Conservation (phyloP, 2,113 vertebrate genomes). For the Vulpes ferrilata region DNA sequence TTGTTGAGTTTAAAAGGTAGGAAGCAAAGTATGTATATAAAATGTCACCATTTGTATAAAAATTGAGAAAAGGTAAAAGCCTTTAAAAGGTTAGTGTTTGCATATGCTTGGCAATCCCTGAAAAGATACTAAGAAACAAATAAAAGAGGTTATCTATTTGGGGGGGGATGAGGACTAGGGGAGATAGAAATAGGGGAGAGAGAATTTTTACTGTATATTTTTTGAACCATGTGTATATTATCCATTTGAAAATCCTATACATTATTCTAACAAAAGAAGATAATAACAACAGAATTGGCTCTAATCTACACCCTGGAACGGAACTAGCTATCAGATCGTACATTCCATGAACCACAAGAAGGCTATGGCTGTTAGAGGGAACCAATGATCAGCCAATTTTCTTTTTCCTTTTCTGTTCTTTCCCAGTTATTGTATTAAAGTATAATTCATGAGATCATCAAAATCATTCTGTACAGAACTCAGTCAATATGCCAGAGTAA, state of each 20-base stretch:
- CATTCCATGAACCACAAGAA: neutral
- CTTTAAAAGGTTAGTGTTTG: neutral
- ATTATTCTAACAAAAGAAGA: neutral
- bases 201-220: neutral
- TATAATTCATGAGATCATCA: constrained; percentile 34
- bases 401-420: neutral
- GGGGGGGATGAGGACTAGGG: neutral
- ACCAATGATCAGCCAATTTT: neutral
- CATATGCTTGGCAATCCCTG: neutral
- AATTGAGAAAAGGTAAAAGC: neutral
- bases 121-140: neutral
- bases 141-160: neutral
- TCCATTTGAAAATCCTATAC: neutral
- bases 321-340: neutral
- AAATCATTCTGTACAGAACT: neutral
- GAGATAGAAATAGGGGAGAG: neutral
- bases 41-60: neutral
- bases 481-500: neutral
- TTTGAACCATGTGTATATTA: neutral
- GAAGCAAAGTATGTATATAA: neutral
- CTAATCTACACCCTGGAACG: neutral
- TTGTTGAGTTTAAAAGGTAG: neutral
- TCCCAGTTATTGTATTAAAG: constrained; percentile 34
- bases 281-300: neutral
- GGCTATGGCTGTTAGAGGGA: neutral